Conservation (phyloP, 2,113 vertebrate genomes). For the Psephotus haematonotus region DNA sequence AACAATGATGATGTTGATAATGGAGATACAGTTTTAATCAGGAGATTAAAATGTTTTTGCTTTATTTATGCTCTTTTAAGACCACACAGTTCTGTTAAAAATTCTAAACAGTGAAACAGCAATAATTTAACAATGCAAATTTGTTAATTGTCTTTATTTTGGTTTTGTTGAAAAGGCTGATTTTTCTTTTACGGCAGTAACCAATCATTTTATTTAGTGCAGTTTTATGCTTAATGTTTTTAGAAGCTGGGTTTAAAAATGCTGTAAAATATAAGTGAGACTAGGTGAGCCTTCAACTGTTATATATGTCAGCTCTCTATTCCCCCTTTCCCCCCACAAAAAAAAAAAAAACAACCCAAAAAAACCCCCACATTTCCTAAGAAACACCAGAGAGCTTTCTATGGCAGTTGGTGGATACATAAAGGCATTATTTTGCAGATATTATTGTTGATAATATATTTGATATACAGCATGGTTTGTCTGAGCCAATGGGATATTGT, state of each 20-base stretch:
- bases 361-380: slow-evolving; percentile 61
- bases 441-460: slow-evolving; percentile 78
- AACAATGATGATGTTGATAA: not conserved
- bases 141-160: not conserved
- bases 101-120: not conserved
- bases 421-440: slow-evolving; percentile 80
- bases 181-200: not conserved
- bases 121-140: not conserved
- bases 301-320: not conserved
- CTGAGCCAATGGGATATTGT: slow-evolving; percentile 89
- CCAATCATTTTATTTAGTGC: not conserved
- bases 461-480: slow-evolving; percentile 77
- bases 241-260: slow-evolving; percentile 27
- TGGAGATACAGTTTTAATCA: not conserved
- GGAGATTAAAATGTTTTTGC: not conserved
- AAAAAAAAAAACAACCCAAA: not conserved
- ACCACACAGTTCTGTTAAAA: not conserved
- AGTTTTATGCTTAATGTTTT: not conserved
- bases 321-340: no score
- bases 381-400: slow-evolving; percentile 59
- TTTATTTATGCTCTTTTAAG: not conserved
- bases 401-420: slow-evolving; percentile 67
- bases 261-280: not conserved
- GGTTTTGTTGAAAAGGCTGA: not conserved
- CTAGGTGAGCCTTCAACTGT: not conserved